A percentile compares a stretch with the other conserved stretches of the same genome.
These are phyloP conservation scores for Bergia puertoricense DNA, from an alignment of 92 coral and sea anemone genomes.

Conservation along the genomic window DNA sequence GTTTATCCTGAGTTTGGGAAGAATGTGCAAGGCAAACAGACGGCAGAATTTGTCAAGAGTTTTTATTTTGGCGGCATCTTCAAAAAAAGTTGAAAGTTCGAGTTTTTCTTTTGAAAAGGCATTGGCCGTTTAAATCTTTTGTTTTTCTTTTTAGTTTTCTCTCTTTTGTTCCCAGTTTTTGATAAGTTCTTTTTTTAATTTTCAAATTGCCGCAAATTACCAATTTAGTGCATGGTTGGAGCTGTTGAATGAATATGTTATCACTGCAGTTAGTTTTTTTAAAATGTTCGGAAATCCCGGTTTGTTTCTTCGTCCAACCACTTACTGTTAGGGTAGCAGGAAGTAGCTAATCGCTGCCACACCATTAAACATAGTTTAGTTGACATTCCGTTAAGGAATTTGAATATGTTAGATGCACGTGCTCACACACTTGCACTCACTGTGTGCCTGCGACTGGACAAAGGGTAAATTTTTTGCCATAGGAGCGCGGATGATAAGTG, in stretches of 20 bases:
- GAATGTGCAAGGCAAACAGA: background rate
- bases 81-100: background rate
- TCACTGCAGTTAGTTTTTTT: background rate
- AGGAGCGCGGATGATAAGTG: too few species aligned
- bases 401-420: background rate
- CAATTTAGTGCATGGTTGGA: background rate
- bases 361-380: background rate
- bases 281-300: background rate
- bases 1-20: background rate
- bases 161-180: background rate
- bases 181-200: background rate
- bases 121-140: background rate
- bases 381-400: background rate
- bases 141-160: background rate
- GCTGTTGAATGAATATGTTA: background rate
- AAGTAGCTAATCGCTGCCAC: background rate
- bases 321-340: too few species aligned
- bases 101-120: background rate
- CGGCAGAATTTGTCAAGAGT: background rate
- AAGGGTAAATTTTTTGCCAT: background rate
- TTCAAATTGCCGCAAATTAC: background rate
- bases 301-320: background rate
- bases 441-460: background rate
- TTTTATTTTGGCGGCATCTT: slow-evolving; percentile 1
- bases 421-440: background rate